Base-by-base conservation (phyloP, 2,888 invertebrate species). In the Torymus tubicola region DNA sequence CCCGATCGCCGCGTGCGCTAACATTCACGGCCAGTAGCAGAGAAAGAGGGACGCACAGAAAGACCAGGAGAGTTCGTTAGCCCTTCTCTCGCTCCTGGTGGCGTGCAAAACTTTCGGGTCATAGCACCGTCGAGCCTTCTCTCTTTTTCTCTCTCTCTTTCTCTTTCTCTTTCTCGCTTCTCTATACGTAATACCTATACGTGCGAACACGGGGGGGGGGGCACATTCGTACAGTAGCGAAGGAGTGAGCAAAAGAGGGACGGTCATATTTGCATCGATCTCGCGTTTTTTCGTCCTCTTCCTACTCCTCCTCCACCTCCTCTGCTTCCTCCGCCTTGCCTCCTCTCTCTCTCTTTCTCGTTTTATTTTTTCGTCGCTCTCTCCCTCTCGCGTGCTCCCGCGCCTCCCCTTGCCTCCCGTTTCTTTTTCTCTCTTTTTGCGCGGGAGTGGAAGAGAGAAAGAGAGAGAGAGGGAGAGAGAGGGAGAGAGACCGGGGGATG, bases 61-160 rank as follows among this genome's bases (percentile, higher is more conserved):
- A 68, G 31, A 53, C 16, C 21, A 52, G 61, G 55, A 16, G 81
- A 80, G 84, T 84, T 84, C 84, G 82, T 83, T 83, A 84, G 82
- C 81, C 82, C 83, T 79, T 74, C 74, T 57, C 75, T 42, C 42
- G 5, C 42, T 42, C 74, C 50, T 72, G 83, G 79, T 82, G 78
- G 75, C 80, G 84, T 80, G 83, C 82, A 82, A 83, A 83, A 84
- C 80, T 84, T 84, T 84, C 72, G 82, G 82, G 71, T 80, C 80
- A 67, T 61, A 76, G 60, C 71, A 71, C 52, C 63, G 42, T 55
- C 31, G 14, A 55, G 55, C 65, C 13, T n/a, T n/a, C 61, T 21
- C 21, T 24, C 61, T 61, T 0, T 21, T 1, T 11, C 16, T 4
- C 2, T 21, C 61, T 24, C 18, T 1, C 61, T 13, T n/a, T n/a